Percentiles rank a stretch among this genome's conserved stretches.
Conservation (phyloP, 2,113 vertebrate genomes). For the Mastomys natalensis region DNA sequence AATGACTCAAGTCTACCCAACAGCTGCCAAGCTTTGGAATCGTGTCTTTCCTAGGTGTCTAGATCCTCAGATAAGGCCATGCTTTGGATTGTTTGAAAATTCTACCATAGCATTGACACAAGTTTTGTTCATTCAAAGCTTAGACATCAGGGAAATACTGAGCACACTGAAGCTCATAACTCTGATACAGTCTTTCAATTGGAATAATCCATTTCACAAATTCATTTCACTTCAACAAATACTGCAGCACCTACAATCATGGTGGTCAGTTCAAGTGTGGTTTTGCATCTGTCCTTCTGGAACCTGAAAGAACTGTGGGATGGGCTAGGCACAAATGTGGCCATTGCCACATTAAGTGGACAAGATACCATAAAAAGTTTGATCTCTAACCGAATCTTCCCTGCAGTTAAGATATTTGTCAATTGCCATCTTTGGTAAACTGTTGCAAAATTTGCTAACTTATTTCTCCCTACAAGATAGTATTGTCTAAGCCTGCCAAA, state of each 20-base stretch:
- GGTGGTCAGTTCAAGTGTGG: neutral
- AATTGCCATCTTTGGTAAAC: neutral
- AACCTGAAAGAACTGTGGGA: neutral
- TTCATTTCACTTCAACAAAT: conserved; percentile 33
- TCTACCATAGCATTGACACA: neutral
- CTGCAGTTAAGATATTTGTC: neutral
- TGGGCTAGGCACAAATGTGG: neutral
- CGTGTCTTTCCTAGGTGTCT: neutral
- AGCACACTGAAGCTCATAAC: neutral
- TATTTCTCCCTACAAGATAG: neutral
- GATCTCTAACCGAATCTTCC: neutral
- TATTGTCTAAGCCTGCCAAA: neutral
- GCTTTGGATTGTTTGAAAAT: neutral
- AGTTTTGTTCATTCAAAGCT: neutral
- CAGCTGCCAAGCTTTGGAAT: neutral
- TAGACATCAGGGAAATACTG: neutral
- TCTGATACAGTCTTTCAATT: neutral
- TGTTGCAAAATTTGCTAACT: neutral
- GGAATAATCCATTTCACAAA: neutral
- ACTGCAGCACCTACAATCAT: neutral
- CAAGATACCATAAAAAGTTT: neutral
- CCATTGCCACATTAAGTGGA: neutral
- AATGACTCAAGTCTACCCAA: neutral
- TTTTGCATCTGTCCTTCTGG: neutral
- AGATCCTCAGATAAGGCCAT: neutral